phyloP scores from a whole-genome alignment of 1,140 invertebrate genomes.

The Trachymyrmex cornetzi region DNA sequence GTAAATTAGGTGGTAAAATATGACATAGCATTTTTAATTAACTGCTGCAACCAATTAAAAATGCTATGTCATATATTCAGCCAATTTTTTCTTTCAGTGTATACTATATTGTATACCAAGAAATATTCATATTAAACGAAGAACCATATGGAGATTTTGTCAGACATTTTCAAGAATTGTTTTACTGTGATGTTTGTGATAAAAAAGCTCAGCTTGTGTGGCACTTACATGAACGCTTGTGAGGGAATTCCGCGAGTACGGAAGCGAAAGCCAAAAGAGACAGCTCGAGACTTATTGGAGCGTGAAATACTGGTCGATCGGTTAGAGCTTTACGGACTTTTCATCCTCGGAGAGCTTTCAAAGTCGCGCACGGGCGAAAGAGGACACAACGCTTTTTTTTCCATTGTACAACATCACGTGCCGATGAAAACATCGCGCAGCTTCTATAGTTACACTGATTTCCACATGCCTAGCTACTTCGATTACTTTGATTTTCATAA shows the following conservation, averaged over 20 bases:
- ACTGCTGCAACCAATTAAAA: no score
- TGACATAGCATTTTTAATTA: no score
- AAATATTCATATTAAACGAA: neutral
- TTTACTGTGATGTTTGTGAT: neutral
- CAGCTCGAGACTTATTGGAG: constrained; percentile 50
- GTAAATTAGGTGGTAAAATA: no score
- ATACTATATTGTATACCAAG: neutral
- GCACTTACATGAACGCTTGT: constrained; percentile 18
- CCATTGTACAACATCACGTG: neutral
- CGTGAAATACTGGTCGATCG: constrained; percentile 49
- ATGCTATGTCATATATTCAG: no score
- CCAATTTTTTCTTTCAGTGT: neutral
- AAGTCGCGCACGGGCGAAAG: constrained; percentile 53
- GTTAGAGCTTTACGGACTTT: constrained; percentile 40
- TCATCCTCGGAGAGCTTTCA: constrained; percentile 65
- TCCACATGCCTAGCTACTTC: constrained; percentile 23
- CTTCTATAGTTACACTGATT: constrained; percentile 32
- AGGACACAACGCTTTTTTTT: constrained; percentile 35
- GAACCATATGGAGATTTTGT: neutral
- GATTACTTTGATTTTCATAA: constrained; percentile 56
- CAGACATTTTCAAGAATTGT: neutral
- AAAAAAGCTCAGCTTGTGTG: constrained; percentile 25
- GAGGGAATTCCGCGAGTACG: constrained; percentile 30
- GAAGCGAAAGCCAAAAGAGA: constrained; percentile 51
- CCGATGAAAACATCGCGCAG: constrained; percentile 58